Conservation (phyloP, 2,113 vertebrate genomes). For the Donacobius atricapilla region DNA sequence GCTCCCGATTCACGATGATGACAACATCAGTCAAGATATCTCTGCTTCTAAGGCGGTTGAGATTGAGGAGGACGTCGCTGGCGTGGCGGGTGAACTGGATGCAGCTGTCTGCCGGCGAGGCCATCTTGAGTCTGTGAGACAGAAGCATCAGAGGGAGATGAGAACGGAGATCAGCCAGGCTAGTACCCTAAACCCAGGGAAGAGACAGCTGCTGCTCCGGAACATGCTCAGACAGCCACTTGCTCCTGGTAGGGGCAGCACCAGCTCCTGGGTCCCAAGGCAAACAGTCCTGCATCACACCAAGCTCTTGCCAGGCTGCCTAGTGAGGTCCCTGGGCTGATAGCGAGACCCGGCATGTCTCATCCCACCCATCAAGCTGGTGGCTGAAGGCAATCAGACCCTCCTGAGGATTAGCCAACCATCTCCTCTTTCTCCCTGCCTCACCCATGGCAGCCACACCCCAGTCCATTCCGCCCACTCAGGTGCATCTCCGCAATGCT, state of each 20-base stretch:
- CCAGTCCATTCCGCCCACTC: not conserved
- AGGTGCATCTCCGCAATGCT: not conserved
- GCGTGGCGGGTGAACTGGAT: slow-evolving; percentile 98
- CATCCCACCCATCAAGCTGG: not conserved
- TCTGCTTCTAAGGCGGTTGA: slow-evolving; percentile 92
- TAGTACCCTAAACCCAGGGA: not conserved
- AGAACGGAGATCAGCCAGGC: not conserved
- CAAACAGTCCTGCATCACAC: not conserved
- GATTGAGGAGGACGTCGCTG: slow-evolving; percentile 94
- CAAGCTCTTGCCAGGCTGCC: not conserved
- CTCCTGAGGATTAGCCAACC: slow-evolving; percentile 31
- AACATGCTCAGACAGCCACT: not conserved
- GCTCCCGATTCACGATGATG: slow-evolving; percentile 92
- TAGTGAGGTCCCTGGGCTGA: not conserved
- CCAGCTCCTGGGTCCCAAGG: not conserved
- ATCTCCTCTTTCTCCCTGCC: not conserved
- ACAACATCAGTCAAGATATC: slow-evolving; percentile 96
- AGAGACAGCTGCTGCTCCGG: not conserved
- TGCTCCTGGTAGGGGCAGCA: not conserved
- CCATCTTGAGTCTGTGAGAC: slow-evolving; percentile 81
- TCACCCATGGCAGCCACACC: not conserved
- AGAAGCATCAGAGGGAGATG: not conserved
- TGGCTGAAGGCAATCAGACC: not conserved
- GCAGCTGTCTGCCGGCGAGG: slow-evolving; percentile 94
- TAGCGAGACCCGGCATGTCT: not conserved